Conservation (phyloP, 2,888 invertebrate species). For the Cremastobaeus sp. region DNA sequence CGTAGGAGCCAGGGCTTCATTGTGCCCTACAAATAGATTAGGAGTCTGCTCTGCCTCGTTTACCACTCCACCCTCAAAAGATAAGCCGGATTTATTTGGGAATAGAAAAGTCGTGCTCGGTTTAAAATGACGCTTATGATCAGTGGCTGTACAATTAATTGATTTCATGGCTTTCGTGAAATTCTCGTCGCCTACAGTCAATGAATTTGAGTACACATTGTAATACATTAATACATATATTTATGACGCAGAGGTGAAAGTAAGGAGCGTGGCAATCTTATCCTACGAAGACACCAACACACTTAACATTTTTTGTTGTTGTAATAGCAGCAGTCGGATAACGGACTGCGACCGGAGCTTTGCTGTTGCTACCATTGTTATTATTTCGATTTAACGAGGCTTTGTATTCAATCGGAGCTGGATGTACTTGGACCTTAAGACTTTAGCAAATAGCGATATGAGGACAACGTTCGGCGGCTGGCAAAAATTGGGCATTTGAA, state of each 20-base stretch:
- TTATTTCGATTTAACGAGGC: constrained; percentile 71
- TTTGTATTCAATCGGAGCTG: constrained; percentile 62
- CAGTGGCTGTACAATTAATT: constrained; percentile 1
- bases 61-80: too few species aligned
- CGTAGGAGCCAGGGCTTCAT: too few species aligned
- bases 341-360: constrained; percentile 59
- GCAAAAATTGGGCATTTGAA: constrained; percentile 18
- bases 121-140: too few species aligned
- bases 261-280: constrained; percentile 42
- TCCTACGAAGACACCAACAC: constrained; percentile 54
- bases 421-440: constrained; percentile 43
- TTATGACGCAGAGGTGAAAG: constrained; percentile 56
- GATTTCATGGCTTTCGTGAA: constrained; percentile 10
- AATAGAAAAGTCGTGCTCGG: too few species aligned
- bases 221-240: constrained; percentile 45
- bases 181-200: constrained; percentile 20
- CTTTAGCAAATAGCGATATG: constrained; percentile 11
- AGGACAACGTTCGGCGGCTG: not conserved
- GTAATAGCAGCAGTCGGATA: constrained; percentile 43
- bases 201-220: constrained; percentile 28
- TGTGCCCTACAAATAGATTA: too few species aligned
- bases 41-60: too few species aligned
- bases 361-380: constrained; percentile 65
- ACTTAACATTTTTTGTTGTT: constrained; percentile 43
- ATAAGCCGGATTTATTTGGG: too few species aligned